Conservation (phyloP, 2,797 vertebrate species). For the Chiloscyllium punctatum region DNA sequence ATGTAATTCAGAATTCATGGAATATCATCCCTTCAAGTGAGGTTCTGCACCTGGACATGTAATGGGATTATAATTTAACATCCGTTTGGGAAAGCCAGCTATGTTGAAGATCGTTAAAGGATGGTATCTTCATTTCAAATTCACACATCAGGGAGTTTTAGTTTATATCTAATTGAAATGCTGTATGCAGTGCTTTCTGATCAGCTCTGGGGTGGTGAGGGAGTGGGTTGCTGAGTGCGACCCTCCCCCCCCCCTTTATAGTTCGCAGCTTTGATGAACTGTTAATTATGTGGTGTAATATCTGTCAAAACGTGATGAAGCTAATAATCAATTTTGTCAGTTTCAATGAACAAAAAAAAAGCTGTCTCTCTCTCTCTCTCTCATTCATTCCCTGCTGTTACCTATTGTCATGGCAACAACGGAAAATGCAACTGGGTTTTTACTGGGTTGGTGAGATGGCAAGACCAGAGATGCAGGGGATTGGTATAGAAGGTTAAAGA, state of each 20-base stretch:
- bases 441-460: not conserved
- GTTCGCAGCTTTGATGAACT: not conserved
- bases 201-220: too few species aligned
- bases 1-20: not conserved
- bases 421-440: not conserved
- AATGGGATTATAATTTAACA: not conserved
- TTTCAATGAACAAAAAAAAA: not conserved
- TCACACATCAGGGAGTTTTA: not conserved
- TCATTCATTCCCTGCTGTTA: not conserved
- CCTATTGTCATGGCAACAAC: not conserved
- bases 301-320: not conserved
- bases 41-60: not conserved
- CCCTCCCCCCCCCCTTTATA: not conserved
- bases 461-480: not conserved
- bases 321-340: not conserved
- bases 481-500: not conserved
- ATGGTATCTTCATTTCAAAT: not conserved
- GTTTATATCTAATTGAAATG: not conserved
- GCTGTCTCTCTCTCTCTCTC: not conserved
- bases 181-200: not conserved
- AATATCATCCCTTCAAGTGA: not conserved
- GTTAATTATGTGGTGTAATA: not conserved
- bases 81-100: not conserved
- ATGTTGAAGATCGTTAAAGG: not conserved
- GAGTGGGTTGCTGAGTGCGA: too few species aligned